Evolutionary conservation across 2,113 vertebrate genomes (phyloP).

Genomic region (Hemibates koningsi): DNA sequence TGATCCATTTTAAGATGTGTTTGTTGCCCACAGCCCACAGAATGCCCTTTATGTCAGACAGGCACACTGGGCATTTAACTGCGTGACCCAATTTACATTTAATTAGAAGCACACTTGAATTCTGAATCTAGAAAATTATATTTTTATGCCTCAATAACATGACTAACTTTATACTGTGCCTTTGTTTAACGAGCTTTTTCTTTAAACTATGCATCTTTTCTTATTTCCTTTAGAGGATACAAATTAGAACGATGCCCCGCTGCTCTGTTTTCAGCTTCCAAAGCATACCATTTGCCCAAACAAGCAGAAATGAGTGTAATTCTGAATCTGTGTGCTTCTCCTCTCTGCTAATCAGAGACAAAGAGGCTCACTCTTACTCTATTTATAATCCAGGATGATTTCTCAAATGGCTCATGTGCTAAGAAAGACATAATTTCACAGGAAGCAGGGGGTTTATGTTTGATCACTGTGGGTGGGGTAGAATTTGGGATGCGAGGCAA

Average conservation of each 20-base stretch:
- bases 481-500: neutral
- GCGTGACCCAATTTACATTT: conserved; percentile 40
- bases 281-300: conserved; percentile 68
- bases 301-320: conserved; percentile 62
- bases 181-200: conserved; percentile 37
- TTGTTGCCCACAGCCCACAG: neutral
- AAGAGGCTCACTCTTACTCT: conserved; percentile 47
- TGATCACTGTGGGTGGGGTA: conserved; percentile 37
- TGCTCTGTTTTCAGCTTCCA: conserved; percentile 63
- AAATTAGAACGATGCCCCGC: conserved; percentile 67
- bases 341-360: conserved; percentile 60
- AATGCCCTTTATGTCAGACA: neutral
- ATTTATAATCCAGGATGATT: conserved; percentile 65
- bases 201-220: neutral
- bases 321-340: conserved; percentile 45
- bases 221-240: conserved; percentile 26
- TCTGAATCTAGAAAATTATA: neutral
- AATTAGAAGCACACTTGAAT: conserved; percentile 44
- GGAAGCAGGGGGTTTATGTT: conserved; percentile 37
- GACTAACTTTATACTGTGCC: conserved; percentile 35
- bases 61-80: conserved; percentile 12
- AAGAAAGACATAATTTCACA: conserved; percentile 50
- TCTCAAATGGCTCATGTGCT: conserved; percentile 54
- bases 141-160: conserved; percentile 25
- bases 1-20: neutral